These are phyloP conservation scores for Temnothorax unifasciatus DNA, from an alignment of 2,888 invertebrate genomes.

Conservation along the genomic window DNA sequence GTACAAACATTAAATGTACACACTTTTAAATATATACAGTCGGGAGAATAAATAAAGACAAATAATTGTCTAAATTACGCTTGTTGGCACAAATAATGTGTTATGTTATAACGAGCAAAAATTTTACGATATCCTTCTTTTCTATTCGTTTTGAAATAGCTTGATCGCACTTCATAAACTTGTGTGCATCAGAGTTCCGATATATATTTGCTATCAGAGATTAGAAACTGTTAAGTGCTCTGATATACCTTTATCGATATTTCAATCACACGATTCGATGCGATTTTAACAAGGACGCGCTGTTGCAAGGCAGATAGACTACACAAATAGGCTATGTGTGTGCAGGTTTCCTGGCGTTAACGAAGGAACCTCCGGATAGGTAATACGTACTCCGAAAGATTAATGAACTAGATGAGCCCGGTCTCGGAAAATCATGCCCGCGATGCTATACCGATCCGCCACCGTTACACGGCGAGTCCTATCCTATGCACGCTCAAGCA, in stretches of 20 bases:
- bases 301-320: conserved; percentile 36
- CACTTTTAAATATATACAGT: background rate
- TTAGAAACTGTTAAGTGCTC: conserved; percentile 18
- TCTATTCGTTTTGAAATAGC: background rate
- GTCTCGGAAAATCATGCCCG: conserved; percentile 55
- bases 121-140: background rate
- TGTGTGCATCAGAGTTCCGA: background rate
- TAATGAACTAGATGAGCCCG: conserved; percentile 56
- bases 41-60: background rate
- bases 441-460: conserved; percentile 17
- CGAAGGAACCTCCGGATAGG: conserved; percentile 23
- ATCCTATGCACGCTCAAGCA: conserved; percentile 46
- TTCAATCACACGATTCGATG: conserved; percentile 49
- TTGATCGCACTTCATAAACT: background rate
- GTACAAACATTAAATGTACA: background rate
- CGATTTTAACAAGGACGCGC: conserved; percentile 58
- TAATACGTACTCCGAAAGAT: conserved; percentile 59
- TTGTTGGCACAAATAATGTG: background rate
- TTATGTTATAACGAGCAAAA: background rate
- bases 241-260: conserved; percentile 32
- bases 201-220: conserved; percentile 7
- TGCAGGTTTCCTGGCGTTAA: conserved; percentile 35
- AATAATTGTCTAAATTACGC: background rate
- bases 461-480: conserved; percentile 1
- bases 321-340: conserved; percentile 31